These are phyloP conservation scores for Plagiodera versicolora DNA, from an alignment of 2,888 invertebrate species.

Conservation along the genomic window DNA sequence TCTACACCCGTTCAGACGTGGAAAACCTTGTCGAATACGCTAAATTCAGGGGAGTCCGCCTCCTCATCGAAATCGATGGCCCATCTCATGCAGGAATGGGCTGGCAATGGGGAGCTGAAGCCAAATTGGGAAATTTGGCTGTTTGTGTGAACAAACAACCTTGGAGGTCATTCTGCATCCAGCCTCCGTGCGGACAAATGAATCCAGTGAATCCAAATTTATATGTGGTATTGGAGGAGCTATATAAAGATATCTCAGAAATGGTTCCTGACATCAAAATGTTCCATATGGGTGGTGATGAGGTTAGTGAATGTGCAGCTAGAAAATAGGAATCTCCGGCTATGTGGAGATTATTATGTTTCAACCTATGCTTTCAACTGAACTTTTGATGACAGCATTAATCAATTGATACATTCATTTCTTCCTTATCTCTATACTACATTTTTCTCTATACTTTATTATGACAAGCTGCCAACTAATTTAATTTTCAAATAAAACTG, in stretches of 20 bases:
- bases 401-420: too few species aligned
- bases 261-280: conserved; percentile 60
- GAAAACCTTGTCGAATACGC: conserved; percentile 74
- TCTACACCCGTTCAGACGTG: conserved; percentile 70
- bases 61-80: conserved; percentile 86
- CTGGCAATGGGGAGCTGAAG: conserved; percentile 77
- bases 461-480: too few species aligned
- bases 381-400: too few species aligned
- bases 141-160: conserved; percentile 68
- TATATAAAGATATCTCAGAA: conserved; percentile 71
- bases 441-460: too few species aligned
- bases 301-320: conserved; percentile 59
- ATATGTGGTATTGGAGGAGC: conserved; percentile 66
- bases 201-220: conserved; percentile 76
- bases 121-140: conserved; percentile 65
- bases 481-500: too few species aligned
- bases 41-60: conserved; percentile 75
- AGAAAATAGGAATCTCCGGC: too few species aligned
- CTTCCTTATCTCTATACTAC: too few species aligned
- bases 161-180: conserved; percentile 74
- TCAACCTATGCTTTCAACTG: too few species aligned
- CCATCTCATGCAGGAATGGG: conserved; percentile 86
- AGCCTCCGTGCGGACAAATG: conserved; percentile 85
- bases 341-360: conserved; percentile 25
- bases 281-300: conserved; percentile 86